These are phyloP conservation scores for Raphicerus campestris DNA, from an alignment of 2,113 vertebrate species.

Conservation along the genomic window DNA sequence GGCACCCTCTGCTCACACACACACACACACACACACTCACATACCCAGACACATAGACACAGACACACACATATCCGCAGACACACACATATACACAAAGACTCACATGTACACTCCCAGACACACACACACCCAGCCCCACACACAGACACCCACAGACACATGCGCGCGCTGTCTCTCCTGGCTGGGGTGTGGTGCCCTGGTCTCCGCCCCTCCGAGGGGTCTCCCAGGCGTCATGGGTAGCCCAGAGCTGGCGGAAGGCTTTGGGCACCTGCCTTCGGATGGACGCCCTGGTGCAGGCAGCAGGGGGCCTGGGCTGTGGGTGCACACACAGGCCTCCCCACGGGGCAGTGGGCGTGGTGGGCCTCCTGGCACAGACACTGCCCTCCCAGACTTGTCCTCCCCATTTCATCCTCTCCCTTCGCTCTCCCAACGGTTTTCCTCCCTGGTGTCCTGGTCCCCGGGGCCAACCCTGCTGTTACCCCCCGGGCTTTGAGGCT, in stretches of 20 bases:
- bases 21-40: background rate
- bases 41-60: background rate
- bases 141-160: too few species aligned
- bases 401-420: too few species aligned
- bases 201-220: background rate
- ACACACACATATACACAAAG: background rate
- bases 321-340: background rate
- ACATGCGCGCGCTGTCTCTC: rapidly evolving
- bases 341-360: rapidly evolving
- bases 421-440: background rate
- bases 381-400: too few species aligned
- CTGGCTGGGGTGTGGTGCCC: background rate
- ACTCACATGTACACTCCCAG: too few species aligned
- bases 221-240: background rate
- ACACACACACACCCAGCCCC: too few species aligned
- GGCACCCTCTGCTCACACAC: background rate
- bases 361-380: background rate
- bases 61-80: background rate
- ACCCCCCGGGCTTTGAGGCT: too few species aligned
- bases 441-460: background rate
- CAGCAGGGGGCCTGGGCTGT: background rate
- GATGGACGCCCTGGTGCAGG: background rate
- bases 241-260: too few species aligned
- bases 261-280: background rate
- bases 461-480: background rate